These are phyloP conservation scores for Porites australiensis DNA, from an alignment of 64 coral and sea anemone species.

Conservation along the genomic window DNA sequence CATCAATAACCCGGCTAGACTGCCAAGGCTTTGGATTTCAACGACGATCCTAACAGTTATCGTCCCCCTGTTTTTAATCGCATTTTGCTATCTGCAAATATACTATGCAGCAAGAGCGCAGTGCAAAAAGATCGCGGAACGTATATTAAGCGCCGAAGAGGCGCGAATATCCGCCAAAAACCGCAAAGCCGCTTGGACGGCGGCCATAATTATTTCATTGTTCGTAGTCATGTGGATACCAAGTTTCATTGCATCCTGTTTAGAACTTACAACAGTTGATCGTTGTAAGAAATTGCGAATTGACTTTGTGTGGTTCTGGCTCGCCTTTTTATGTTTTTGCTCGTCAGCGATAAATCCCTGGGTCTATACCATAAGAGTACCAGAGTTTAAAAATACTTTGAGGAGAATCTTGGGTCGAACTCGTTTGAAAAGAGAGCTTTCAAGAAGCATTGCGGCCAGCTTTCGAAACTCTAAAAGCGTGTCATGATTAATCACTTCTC, in stretches of 20 bases:
- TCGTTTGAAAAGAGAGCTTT: conserved; percentile 12
- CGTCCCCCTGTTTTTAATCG: conserved; percentile 53
- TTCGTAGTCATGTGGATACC: conserved; percentile 68
- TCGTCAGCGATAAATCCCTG: conserved; percentile 64
- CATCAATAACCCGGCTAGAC: neutral
- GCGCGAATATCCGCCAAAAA: conserved; percentile 8
- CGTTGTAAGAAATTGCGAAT: conserved; percentile 12
- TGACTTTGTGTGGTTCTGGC: conserved; percentile 70
- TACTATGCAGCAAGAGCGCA: conserved; percentile 38
- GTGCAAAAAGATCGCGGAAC: conserved; percentile 52
- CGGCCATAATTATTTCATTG: conserved; percentile 55
- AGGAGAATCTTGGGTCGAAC: conserved; percentile 4
- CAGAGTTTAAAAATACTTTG: conserved; percentile 44
- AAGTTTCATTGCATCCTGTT: conserved; percentile 41
- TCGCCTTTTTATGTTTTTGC: conserved; percentile 43
- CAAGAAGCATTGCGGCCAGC: neutral
- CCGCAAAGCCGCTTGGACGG: conserved; percentile 64
- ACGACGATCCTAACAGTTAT: conserved; percentile 45
- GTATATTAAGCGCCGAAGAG: conserved; percentile 22
- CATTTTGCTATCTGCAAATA: conserved; percentile 59
- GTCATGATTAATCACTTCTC: neutral
- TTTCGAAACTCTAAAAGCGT: conserved; percentile 8
- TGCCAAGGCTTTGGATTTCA: conserved; percentile 58
- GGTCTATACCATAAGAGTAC: conserved; percentile 64
- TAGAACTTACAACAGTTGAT: conserved; percentile 21